Conservation (phyloP, 2,888 invertebrate species). For the Eupithecia tripunctaria region DNA sequence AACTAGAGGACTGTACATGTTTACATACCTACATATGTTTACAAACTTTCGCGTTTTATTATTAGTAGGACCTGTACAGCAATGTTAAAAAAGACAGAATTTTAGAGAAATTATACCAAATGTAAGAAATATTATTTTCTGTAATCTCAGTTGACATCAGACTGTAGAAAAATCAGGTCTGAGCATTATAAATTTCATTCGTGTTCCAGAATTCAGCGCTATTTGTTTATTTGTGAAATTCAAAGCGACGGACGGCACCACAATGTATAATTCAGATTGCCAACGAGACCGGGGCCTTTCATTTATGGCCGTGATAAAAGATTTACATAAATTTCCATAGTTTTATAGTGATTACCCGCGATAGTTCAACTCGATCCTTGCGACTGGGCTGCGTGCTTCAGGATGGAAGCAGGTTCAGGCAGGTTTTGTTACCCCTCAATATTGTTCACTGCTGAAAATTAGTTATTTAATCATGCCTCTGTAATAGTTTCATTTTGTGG, state of each 20-base stretch:
- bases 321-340: slow-evolving; percentile 36
- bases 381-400: neutral
- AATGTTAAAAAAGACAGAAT: no score
- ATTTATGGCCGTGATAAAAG: slow-evolving; percentile 28
- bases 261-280: slow-evolving; percentile 19
- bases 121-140: neutral
- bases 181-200: neutral
- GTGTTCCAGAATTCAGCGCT: neutral
- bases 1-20: no score
- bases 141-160: neutral
- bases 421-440: neutral
- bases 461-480: no score
- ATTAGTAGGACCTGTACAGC: no score
- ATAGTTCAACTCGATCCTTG: slow-evolving; percentile 21
- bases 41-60: no score
- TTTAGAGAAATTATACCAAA: no score
- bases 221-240: slow-evolving; percentile 1
- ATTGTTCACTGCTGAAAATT: no score
- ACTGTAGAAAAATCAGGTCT: neutral
- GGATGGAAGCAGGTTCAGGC: neutral
- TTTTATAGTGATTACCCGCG: slow-evolving; percentile 25
- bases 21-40: no score
- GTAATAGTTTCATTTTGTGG: no score
- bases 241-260: neutral
- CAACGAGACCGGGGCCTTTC: slow-evolving; percentile 17